Base-by-base conservation (phyloP, 2,888 invertebrate genomes). In the Xanthia icteritia region DNA sequence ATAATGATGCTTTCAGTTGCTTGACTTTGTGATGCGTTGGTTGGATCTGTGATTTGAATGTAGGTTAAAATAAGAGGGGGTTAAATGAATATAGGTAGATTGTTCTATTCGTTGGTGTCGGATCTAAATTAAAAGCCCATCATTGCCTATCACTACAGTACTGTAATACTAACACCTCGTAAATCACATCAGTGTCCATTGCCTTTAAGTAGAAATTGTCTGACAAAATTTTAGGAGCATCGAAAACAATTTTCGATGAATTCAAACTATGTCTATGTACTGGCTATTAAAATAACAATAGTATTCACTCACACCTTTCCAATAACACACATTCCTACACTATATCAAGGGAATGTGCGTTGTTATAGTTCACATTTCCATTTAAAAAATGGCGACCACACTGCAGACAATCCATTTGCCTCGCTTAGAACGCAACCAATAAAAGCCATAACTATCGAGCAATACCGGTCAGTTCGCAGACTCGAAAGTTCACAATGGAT, bases 1-100 rank as follows among this genome's bases (percentile, higher is more conserved):
- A 87, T 88, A 87, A 90, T 89, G 84, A 85, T 83, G 81, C 77
- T 73, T 76, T 82, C 78, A 79, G 79, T 81, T 72, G 74, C 61
- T 79, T 73, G 60, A 74, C 61, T 80, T 82, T 86, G 63, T 31
- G 73, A 60, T 75, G 51, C 61, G 67, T 58, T 69, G 65, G 67
- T 72, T 68, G 15, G 45, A 56, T 75, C 56, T 51, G 20, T 71
- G 13, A 45, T 69, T 72, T 73, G 3, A 45, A 36, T 23, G 13
- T 56, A 5, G 5, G 13, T n/a, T n/a, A 51, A 51, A 20, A 51
- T 20, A 51, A 51, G 2, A 51, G 20, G 5, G 6, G 20, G 6
- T 51, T 51, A 51, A 51, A 51, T 8, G 5, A 17, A 51, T 20
- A 8, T 8, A 51, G n/a, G n/a, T n/a, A n/a, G 20, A 51, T 51